Base-by-base conservation (phyloP, 2,888 invertebrate species). In the Pristionchus exspectatus region DNA sequence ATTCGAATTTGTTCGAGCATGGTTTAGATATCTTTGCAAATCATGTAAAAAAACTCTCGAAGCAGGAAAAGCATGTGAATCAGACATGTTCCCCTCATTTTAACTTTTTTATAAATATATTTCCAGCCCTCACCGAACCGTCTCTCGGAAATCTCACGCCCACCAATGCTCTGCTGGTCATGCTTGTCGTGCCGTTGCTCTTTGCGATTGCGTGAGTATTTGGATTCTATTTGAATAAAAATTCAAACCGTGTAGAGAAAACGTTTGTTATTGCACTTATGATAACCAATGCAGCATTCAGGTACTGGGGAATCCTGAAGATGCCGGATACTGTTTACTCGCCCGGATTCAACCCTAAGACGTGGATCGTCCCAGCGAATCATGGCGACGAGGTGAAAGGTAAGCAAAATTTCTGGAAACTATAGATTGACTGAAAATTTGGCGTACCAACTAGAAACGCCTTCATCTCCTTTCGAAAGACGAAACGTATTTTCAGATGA, bases 141-240 rank as follows among this genome's bases (percentile, higher is more conserved):
- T 96, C 96, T 50, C 95, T 97, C 91, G 93, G 92, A 0, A 92
- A 92, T 87, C 88, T 95, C 21, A 88, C 92, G 0, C 94, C 94
- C 10, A 92, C 93, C 69, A 91, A 89, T 33, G 96, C 97, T 0
- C 96, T 97, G 93, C 95, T 97, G 24, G 95, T 97, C 54, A 97
- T 97, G 97, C 94, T 97, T 21, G 93, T 97, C 90, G 96, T 97
- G 69, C 97, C 97, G 10, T 95, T 96, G 4, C 92, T 97, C 50
- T 97, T 97, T 96, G 96, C 96, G 10, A 88, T 97, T 63, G 95
- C 97, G 95, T 97, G 95, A 90, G 91, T 56, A 12, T n/a, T 9
- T 33, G 10, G 27, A 27, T 72, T 66, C 56, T 3, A 59, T 4
- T 24, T 59, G 56, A 12, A 56, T 56, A 10, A 56, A 3, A n/a